These are phyloP conservation scores for Acrossocheilus fasciatus DNA, from an alignment of 2,797 vertebrate genomes.

Conservation along the genomic window DNA sequence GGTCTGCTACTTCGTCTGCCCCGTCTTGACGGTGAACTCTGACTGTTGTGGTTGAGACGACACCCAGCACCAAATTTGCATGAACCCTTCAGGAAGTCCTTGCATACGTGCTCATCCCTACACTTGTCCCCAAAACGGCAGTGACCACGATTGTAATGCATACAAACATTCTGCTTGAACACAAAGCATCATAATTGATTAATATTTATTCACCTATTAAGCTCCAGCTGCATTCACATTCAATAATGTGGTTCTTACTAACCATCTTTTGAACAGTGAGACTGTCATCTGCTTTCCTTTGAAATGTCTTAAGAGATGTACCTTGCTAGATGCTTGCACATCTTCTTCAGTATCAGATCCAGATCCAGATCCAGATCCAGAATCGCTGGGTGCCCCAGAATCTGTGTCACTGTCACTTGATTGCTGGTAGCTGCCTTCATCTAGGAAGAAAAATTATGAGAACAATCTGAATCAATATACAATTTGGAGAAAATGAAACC, in stretches of 20 bases:
- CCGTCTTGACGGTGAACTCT: background rate
- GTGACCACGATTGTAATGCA: constrained; percentile 69
- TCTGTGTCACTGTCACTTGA: constrained; percentile 24
- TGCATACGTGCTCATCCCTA: constrained; percentile 69
- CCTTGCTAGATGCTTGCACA: background rate
- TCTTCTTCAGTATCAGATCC: background rate
- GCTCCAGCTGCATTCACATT: background rate
- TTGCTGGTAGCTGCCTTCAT: background rate
- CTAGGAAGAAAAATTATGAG: background rate
- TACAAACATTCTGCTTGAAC: constrained; percentile 57
- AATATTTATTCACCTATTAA: background rate
- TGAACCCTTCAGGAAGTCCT: constrained; percentile 62
- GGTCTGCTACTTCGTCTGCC: constrained; percentile 6
- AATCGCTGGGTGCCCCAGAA: background rate
- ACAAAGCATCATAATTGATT: background rate
- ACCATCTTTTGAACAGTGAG: background rate
- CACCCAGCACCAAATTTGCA: constrained; percentile 68
- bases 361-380: background rate
- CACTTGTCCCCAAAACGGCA: constrained; percentile 67
- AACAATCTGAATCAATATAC: background rate
- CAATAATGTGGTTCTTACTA: background rate
- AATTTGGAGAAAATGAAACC: too few species aligned
- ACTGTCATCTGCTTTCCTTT: background rate
- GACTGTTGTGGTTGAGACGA: constrained; percentile 62
- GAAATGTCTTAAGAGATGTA: background rate